A percentile compares a stretch with the other conserved stretches of the same genome.
Conservation (phyloP, 1,140 invertebrate species). For the Macrosteles quadrilineatus region DNA sequence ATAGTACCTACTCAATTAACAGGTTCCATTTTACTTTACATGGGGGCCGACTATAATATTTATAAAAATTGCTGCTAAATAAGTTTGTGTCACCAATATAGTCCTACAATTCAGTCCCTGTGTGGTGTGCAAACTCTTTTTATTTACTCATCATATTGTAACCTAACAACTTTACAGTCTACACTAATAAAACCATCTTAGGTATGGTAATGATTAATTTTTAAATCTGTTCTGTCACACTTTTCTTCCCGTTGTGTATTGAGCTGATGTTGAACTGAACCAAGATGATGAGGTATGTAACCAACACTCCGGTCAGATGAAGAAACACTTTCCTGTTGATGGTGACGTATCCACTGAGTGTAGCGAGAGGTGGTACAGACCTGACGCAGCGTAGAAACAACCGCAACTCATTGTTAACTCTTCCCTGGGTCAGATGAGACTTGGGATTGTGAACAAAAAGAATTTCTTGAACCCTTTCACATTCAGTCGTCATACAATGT, state of each 20-base stretch:
- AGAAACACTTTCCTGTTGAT: not conserved
- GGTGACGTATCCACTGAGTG: not conserved
- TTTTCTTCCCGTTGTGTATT: not conserved
- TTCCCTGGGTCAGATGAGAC: not conserved
- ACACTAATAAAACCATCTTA: too few species aligned
- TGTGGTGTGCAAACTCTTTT: too few species aligned
- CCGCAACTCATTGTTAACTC: not conserved
- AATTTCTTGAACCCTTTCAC: not conserved
- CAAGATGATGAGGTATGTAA: not conserved
- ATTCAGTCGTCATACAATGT: not conserved
- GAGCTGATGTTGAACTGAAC: constrained; percentile 1
- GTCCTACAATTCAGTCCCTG: too few species aligned
- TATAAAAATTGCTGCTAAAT: too few species aligned
- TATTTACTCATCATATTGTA: too few species aligned
- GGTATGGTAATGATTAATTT: too few species aligned
- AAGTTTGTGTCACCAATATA: too few species aligned
- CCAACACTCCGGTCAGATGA: not conserved
- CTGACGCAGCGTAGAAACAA: not conserved
- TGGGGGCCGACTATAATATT: too few species aligned
- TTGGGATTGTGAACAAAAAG: not conserved
- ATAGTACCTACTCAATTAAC: too few species aligned
- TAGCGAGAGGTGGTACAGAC: not conserved
- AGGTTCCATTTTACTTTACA: too few species aligned
- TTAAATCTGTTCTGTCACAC: too few species aligned
- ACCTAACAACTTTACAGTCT: too few species aligned